Base-by-base conservation (phyloP, 2,888 invertebrate species). In the Pollenia amentaria region DNA sequence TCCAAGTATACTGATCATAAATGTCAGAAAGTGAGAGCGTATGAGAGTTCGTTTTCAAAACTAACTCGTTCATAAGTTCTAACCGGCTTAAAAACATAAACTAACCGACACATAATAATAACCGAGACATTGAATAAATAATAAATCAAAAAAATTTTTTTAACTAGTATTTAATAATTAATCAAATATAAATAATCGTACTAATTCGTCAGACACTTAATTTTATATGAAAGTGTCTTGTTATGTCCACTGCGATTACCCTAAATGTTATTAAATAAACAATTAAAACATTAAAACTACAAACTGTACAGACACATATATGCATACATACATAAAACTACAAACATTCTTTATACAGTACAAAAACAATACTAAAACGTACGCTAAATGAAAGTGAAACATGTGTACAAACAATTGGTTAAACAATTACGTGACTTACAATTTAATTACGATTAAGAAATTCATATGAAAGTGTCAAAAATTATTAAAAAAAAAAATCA, bases 391-490 rank as follows among this genome's bases (percentile, higher is more conserved):
- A 85, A 75, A 64, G 69, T 29, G 18, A 67, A 77, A 75, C 69
- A 82, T 42, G 44, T 70, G 67, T 62, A 75, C n/a, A 53, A 62
- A 55, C 67, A 38, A 65, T 21, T 53, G 62, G 38, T 75, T 70
- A 48, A 65, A 44, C 12, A 55, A 80, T 44, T 87, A 87, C 87
- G 87, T 87, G 87, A 84, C 85, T n/a, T 40, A 42, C 38, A 62
- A 14, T 75, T 82, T 51, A 82, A 75, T 60, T 44, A 4, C 12
- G 14, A 29, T n/a, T 12, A 44, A 48, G 8, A 46, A 48, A 6
- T 73, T 73, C 40, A 40, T 65, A 69, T 64, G 70, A 83, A 83
- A 80, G 79, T 84, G 79, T 79, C 79, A 83, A 86, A 85, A 81
- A 40, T 46, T 53, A 42, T 75, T 62, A 14, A 65, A 18, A 82